phyloP scores from a whole-genome alignment of 2,797 vertebrate genomes.

The Furcifer pardalis region DNA sequence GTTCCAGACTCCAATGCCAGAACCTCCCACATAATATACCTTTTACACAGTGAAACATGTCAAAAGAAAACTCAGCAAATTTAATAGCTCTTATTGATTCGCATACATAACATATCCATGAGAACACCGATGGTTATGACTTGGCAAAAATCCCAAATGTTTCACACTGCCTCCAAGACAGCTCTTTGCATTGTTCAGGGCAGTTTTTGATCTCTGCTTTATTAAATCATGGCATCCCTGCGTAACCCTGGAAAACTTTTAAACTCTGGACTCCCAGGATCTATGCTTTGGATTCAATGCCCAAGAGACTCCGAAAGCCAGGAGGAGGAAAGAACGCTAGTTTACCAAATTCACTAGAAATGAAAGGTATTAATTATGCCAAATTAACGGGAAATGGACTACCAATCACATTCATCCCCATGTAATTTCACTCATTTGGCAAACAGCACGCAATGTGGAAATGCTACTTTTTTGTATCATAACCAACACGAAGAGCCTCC shows the following conservation, averaged over 20 bases:
- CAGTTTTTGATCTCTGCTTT: constrained; percentile 80
- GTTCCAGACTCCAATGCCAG: not conserved
- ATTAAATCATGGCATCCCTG: constrained; percentile 77
- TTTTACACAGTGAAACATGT: not conserved
- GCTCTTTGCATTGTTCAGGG: constrained; percentile 57
- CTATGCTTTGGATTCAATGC: constrained; percentile 60
- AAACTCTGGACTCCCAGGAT: constrained; percentile 72
- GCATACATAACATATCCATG: constrained; percentile 30
- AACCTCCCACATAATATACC: not conserved
- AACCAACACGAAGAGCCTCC: too few relatives aligned
- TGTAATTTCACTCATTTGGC: too few relatives aligned
- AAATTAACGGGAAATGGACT: constrained; percentile 81
- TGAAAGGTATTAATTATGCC: constrained; percentile 87
- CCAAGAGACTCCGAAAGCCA: constrained; percentile 66
- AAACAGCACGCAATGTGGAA: too few relatives aligned
- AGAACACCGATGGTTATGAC: constrained; percentile 50
- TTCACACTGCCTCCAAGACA: constrained; percentile 61
- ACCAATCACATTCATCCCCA: too few relatives aligned
- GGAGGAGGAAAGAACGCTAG: constrained; percentile 56
- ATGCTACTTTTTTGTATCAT: too few relatives aligned
- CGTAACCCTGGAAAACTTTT: constrained; percentile 77
- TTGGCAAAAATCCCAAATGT: constrained; percentile 42
- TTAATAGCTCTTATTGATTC: constrained; percentile 40
- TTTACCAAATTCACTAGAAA: constrained; percentile 82
- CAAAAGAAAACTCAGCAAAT: constrained; percentile 27